A percentile compares a stretch with the other conserved stretches of the same genome.
Evolutionary conservation across 2,797 vertebrate genomes (phyloP).

Genomic region (Etheostoma nigrum): DNA sequence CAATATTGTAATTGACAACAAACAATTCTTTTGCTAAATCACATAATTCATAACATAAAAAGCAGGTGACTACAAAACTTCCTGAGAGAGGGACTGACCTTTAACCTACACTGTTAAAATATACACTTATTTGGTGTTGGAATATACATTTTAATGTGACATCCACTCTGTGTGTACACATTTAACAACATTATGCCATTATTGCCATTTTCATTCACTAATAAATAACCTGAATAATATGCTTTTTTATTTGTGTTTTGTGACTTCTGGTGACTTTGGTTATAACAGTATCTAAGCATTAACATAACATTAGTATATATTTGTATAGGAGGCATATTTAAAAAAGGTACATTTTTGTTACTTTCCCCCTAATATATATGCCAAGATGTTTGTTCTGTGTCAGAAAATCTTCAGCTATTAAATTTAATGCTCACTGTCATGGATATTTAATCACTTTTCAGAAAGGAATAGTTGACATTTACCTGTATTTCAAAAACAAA

Average conservation of each 20-base stretch:
- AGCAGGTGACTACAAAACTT: slow-evolving; percentile 77
- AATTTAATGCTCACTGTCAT: slow-evolving; percentile 3
- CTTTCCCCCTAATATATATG: neutral
- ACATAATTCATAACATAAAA: slow-evolving; percentile 21
- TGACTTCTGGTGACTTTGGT: slow-evolving; percentile 52
- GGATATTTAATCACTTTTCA: neutral
- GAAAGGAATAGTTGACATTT: neutral
- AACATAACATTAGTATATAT: slow-evolving; percentile 11
- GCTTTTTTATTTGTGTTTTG: slow-evolving; percentile 59
- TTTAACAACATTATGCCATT: slow-evolving; percentile 42
- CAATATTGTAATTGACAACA: slow-evolving; percentile 3
- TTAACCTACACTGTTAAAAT: slow-evolving; percentile 76
- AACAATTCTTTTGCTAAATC: slow-evolving; percentile 27
- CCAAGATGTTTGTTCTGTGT: neutral
- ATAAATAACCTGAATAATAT: slow-evolving; percentile 54
- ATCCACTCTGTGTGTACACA: slow-evolving; percentile 60
- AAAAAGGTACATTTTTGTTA: neutral
- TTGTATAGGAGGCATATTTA: neutral
- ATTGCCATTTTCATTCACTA: slow-evolving; percentile 46
- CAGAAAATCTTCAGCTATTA: slow-evolving; percentile 15
- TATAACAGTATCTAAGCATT: slow-evolving; percentile 31
- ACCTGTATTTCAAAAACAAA: neutral
- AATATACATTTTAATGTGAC: slow-evolving; percentile 67
- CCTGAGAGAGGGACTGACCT: slow-evolving; percentile 66
- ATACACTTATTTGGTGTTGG: slow-evolving; percentile 68